Evolutionary conservation across 2,888 invertebrate genomes (phyloP).

Genomic region (Epinotia ramella): DNA sequence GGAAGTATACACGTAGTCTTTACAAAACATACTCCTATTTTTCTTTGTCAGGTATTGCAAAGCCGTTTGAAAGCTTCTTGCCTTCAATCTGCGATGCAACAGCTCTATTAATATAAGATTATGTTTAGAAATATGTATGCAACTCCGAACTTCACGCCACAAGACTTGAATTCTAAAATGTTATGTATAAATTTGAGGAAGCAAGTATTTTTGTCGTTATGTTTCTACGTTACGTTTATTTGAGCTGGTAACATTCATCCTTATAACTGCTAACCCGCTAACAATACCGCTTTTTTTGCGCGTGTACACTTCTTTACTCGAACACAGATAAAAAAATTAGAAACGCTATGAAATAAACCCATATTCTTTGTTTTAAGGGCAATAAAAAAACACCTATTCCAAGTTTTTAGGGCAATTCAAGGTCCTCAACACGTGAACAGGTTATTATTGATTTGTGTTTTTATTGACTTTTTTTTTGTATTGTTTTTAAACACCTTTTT

Average conservation of each 20-base stretch:
- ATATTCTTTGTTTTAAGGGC: neutral
- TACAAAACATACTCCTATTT: neutral
- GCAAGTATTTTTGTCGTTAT: neutral
- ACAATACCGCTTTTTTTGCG: neutral
- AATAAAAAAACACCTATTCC: neutral
- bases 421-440: too few species aligned
- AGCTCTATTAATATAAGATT: neutral
- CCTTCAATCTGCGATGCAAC: neutral
- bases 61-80: constrained; percentile 12
- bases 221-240: neutral
- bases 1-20: neutral
- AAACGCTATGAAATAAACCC: neutral
- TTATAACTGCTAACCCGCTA: neutral
- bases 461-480: too few species aligned
- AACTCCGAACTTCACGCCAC: neutral
- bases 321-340: neutral
- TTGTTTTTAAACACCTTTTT: too few species aligned
- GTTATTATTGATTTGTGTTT: too few species aligned
- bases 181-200: neutral
- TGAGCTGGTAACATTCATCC: neutral
- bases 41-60: neutral
- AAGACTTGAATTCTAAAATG: neutral
- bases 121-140: neutral
- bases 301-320: neutral
- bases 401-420: neutral